These are phyloP conservation scores for Himantopus leucocephalus DNA, from an alignment of 2,113 vertebrate genomes.

Conservation along the genomic window DNA sequence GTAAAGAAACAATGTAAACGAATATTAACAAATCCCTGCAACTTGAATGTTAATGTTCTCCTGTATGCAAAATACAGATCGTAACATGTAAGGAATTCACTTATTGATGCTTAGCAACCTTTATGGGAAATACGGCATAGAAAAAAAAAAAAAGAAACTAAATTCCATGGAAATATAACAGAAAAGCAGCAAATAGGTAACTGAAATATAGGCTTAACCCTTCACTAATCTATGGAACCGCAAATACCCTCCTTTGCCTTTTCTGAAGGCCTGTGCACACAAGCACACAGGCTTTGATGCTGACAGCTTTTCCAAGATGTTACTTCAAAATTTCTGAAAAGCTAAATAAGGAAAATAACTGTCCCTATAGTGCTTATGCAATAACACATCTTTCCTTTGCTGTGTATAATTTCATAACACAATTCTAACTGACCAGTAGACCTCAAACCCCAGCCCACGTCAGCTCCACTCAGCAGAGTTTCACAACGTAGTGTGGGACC, in stretches of 20 bases:
- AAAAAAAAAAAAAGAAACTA: not conserved
- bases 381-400: not conserved
- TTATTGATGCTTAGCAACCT: not conserved
- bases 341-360: not conserved
- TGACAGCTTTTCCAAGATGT: not conserved
- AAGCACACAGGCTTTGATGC: not conserved
- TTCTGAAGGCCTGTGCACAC: not conserved
- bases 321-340: not conserved
- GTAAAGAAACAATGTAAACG: not conserved
- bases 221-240: not conserved
- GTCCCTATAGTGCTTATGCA: not conserved
- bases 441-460: not conserved
- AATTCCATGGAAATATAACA: not conserved
- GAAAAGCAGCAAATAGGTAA: not conserved
- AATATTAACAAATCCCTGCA: not conserved
- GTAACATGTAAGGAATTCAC: not conserved
- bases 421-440: not conserved
- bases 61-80: not conserved
- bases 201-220: not conserved
- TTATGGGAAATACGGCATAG: not conserved
- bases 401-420: not conserved
- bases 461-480: not conserved
- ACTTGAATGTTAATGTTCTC: not conserved
- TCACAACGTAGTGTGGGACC: not conserved
- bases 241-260: not conserved